These are phyloP conservation scores for Clepsis dumicolana DNA, from an alignment of 2,888 invertebrate species.

Conservation along the genomic window DNA sequence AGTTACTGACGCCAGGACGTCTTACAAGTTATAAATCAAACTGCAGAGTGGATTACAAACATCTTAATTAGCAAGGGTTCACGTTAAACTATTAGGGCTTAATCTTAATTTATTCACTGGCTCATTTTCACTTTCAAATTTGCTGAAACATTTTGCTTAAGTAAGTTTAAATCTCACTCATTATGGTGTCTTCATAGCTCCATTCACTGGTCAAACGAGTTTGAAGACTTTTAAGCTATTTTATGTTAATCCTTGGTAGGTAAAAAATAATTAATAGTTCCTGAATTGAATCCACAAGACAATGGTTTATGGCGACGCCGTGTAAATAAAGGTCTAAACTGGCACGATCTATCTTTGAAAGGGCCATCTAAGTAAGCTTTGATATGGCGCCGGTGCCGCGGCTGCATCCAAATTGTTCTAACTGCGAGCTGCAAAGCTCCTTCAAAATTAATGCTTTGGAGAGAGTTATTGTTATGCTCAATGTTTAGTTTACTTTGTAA, in stretches of 20 bases:
- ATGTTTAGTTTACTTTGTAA: background rate
- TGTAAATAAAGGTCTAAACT: conserved; percentile 5
- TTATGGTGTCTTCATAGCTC: too few relatives aligned
- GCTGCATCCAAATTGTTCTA: conserved; percentile 17
- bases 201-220: background rate
- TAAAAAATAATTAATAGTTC: background rate
- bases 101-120: background rate
- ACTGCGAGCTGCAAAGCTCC: background rate
- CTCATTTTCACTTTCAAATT: background rate
- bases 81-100: background rate
- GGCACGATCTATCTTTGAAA: conserved; percentile 13
- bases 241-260: too few relatives aligned
- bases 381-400: conserved; percentile 9
- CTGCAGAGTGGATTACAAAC: background rate
- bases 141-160: background rate
- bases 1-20: conserved; percentile 18
- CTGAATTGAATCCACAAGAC: background rate
- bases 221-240: too few relatives aligned
- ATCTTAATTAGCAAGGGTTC: background rate
- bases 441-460: conserved; percentile 6
- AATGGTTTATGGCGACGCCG: background rate
- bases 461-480: background rate
- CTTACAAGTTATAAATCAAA: conserved; percentile 26
- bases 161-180: too few relatives aligned
- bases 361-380: conserved; percentile 28